Evolutionary conservation across 2,888 invertebrate species (phyloP).

Genomic region (Ophion costatus): DNA sequence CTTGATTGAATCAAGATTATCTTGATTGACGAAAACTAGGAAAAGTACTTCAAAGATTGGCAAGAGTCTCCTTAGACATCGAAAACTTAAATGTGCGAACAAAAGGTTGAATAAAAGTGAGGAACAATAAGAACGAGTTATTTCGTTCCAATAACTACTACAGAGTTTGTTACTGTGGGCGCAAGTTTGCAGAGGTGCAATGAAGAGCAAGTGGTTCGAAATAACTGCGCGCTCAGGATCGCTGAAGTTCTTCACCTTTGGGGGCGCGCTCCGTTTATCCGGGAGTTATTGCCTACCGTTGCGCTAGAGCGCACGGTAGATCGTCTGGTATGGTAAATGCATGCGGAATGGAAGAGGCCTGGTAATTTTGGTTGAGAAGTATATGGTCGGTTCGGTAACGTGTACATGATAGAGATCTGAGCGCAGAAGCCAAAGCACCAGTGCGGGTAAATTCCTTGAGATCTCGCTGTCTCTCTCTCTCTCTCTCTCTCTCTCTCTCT

Average conservation of each 20-base stretch:
- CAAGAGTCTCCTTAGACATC: neutral
- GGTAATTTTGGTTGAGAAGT: conserved; percentile 20
- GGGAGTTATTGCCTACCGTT: neutral
- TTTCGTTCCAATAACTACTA: neutral
- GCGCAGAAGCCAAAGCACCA: conserved; percentile 38
- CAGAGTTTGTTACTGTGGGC: neutral
- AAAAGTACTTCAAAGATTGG: neutral
- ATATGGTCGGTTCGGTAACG: conserved; percentile 42
- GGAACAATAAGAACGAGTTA: neutral
- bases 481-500: conserved; percentile 66
- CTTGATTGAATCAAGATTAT: too few relatives aligned
- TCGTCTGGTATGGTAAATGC: conserved; percentile 7
- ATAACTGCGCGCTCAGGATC: neutral
- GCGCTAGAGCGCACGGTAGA: conserved; percentile 20
- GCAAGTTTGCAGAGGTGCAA: neutral
- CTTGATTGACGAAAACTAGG: neutral
- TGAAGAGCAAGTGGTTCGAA: neutral
- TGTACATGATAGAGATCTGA: conserved; percentile 11
- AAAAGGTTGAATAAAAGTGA: neutral
- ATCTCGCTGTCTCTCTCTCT: conserved; percentile 67
- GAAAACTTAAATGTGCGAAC: neutral
- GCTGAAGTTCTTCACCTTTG: conserved; percentile 21
- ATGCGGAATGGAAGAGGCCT: conserved; percentile 19
- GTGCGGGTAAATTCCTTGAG: conserved; percentile 58
- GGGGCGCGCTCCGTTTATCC: conserved; percentile 5